Evolutionary conservation across 1,140 invertebrate species (phyloP).

Genomic region (Marisa cornuarietis): DNA sequence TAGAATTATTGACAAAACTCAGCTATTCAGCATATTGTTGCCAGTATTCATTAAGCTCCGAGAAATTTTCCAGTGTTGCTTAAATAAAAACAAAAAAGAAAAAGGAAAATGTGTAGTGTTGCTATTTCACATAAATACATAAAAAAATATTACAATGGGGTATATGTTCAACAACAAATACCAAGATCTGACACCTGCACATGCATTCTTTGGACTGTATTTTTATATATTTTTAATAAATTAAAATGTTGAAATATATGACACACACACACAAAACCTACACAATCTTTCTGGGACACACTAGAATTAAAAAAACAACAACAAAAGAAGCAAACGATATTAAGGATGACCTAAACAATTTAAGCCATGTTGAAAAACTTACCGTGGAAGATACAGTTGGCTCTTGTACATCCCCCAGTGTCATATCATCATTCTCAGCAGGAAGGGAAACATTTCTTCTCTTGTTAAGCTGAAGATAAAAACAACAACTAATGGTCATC

Average conservation of each 20-base stretch:
- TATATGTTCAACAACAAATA: too few relatives aligned
- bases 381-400: constrained; percentile 52
- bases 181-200: too few relatives aligned
- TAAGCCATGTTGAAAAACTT: constrained; percentile 31
- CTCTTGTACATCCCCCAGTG: constrained; percentile 57
- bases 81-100: neutral
- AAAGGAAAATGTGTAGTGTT: neutral
- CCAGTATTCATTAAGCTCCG: too few relatives aligned
- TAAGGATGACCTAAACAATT: too few relatives aligned
- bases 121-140: neutral
- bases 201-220: too few relatives aligned
- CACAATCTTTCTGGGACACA: neutral
- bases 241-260: neutral
- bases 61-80: too few relatives aligned
- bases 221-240: neutral
- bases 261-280: neutral
- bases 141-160: neutral
- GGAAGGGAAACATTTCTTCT: constrained; percentile 83
- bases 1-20: too few relatives aligned
- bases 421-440: constrained; percentile 69
- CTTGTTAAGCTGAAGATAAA: constrained; percentile 76
- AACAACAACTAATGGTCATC: too few relatives aligned
- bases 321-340: neutral
- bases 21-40: too few relatives aligned
- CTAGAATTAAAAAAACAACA: neutral